Percentiles rank a stretch among this genome's conserved stretches.
Evolutionary conservation across 2,888 invertebrate genomes (phyloP).

Genomic region (Diadromus collaris): DNA sequence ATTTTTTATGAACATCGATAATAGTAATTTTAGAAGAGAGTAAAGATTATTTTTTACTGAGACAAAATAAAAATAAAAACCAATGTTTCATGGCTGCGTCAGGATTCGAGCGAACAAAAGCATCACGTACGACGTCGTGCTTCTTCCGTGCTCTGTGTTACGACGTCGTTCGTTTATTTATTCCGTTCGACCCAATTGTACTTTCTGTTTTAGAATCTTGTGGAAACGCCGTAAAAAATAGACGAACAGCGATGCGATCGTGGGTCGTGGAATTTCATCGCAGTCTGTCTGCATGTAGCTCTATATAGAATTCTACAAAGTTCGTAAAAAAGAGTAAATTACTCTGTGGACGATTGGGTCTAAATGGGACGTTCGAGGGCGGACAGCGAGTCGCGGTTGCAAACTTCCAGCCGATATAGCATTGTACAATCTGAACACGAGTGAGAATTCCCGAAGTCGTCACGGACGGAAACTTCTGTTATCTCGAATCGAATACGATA

Average conservation of each 20-base stretch:
- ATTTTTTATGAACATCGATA: background rate
- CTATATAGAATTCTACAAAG: conserved; percentile 1
- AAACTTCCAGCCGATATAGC: conserved; percentile 24
- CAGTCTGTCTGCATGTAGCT: background rate
- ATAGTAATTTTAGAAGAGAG: background rate
- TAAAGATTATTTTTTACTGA: background rate
- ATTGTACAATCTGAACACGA: background rate
- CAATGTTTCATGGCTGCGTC: background rate
- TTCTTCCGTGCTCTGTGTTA: background rate
- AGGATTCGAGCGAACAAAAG: conserved; percentile 44
- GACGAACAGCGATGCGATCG: conserved; percentile 18
- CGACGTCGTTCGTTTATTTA: conserved; percentile 38
- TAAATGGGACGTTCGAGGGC: conserved; percentile 7
- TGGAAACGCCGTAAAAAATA: conserved; percentile 36
- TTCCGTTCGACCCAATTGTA: conserved; percentile 22
- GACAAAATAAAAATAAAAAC: background rate
- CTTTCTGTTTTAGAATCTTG: conserved; percentile 44
- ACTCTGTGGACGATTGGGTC: background rate
- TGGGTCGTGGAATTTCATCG: background rate
- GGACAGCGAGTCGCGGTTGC: conserved; percentile 30
- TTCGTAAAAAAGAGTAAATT: conserved; percentile 15
- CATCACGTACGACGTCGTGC: conserved; percentile 34
- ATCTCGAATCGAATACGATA: conserved; percentile 35
- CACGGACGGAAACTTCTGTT: conserved; percentile 15
- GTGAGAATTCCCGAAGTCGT: conserved; percentile 1